phyloP scores from a whole-genome alignment of 2,797 vertebrate species.

The Epinephelus coioides region DNA sequence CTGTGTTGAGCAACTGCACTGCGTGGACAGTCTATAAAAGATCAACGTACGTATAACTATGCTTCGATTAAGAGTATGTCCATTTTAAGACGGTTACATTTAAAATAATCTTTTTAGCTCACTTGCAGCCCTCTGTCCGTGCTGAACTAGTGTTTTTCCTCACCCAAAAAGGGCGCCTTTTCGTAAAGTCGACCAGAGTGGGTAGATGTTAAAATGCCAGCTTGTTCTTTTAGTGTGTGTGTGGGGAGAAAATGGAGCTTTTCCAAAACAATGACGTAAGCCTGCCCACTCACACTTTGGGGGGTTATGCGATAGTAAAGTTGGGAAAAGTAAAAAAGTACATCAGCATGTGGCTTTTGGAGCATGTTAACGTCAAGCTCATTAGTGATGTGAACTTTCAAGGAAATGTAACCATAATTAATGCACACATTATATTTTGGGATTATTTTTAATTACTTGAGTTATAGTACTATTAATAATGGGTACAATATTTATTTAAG shows the following conservation, averaged over 20 bases:
- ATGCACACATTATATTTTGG: too few relatives aligned
- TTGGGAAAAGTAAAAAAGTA: conserved; percentile 4
- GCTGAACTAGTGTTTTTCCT: neutral
- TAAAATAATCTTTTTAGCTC: neutral
- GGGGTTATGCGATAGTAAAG: neutral
- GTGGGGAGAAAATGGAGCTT: conserved; percentile 20
- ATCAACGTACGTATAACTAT: conserved; percentile 43
- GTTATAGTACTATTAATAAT: too few relatives aligned
- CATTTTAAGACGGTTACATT: conserved; percentile 21
- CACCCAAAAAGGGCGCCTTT: neutral
- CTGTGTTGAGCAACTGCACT: conserved; percentile 50
- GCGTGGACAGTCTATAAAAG: conserved; percentile 69
- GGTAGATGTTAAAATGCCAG: conserved; percentile 20
- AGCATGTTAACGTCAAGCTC: neutral
- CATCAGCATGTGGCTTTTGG: neutral
- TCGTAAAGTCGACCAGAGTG: neutral
- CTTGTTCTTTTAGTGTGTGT: conserved; percentile 25
- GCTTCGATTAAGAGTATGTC: conserved; percentile 35
- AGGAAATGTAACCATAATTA: neutral
- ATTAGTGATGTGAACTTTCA: neutral
- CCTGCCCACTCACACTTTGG: neutral
- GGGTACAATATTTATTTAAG: too few relatives aligned
- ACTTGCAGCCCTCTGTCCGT: neutral
- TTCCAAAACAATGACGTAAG: conserved; percentile 20
- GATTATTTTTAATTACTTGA: too few relatives aligned